Evolutionary conservation across 2,113 vertebrate genomes (phyloP).

Genomic region (Nothocercus julius): DNA sequence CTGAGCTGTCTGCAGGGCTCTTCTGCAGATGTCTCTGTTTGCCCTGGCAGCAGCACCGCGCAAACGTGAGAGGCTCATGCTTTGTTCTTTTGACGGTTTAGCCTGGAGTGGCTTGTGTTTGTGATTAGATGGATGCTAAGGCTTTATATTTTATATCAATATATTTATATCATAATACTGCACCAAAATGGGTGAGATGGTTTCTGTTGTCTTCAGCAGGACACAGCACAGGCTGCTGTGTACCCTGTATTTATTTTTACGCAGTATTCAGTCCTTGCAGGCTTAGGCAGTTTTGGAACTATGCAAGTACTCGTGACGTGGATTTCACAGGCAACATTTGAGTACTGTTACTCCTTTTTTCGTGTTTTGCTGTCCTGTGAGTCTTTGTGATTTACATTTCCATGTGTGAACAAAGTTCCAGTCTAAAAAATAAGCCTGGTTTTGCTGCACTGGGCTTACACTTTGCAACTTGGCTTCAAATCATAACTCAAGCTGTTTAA

Average conservation of each 20-base stretch:
- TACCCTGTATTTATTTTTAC: background rate
- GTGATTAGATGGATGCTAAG: background rate
- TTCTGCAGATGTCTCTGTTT: background rate
- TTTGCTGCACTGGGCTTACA: background rate
- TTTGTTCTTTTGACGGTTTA: background rate
- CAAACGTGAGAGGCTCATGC: rapidly evolving
- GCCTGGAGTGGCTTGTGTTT: background rate
- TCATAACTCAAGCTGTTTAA: background rate
- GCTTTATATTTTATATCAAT: rapidly evolving
- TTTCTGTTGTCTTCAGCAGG: background rate
- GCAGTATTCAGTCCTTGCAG: background rate
- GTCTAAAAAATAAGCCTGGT: background rate
- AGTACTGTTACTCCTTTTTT: background rate
- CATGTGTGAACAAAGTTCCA: rapidly evolving
- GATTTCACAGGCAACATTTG: background rate
- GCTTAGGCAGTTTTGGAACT: background rate
- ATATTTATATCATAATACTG: background rate
- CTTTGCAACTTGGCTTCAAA: background rate
- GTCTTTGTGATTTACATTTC: background rate
- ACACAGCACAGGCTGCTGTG: background rate
- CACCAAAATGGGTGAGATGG: background rate
- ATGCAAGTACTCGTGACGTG: background rate
- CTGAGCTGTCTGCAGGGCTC: background rate
- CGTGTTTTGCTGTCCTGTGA: background rate
- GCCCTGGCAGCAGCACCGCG: background rate